Evolutionary conservation across 2,113 vertebrate species (phyloP).

Genomic region (Ptilorrhoa leucosticta): DNA sequence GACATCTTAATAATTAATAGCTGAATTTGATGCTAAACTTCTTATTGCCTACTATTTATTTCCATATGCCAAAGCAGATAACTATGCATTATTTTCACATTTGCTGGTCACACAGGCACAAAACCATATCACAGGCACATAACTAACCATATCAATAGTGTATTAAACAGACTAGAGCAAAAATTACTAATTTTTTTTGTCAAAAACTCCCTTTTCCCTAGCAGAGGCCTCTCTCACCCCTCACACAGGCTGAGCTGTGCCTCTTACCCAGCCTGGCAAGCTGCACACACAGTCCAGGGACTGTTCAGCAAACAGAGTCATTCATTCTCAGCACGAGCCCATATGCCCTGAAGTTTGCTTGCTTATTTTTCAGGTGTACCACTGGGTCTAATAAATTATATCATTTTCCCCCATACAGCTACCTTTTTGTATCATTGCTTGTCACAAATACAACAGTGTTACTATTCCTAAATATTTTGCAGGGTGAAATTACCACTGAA

Average conservation of each 20-base stretch:
- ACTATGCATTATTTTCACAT: neutral
- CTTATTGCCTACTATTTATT: neutral
- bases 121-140: neutral
- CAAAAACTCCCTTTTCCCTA: neutral
- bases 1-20: neutral
- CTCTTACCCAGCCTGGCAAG: neutral
- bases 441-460: neutral
- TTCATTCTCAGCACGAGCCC: neutral
- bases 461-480: neutral
- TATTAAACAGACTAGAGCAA: neutral
- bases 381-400: conserved; percentile 5
- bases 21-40: neutral
- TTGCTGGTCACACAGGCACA: neutral
- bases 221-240: neutral
- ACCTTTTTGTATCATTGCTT: neutral
- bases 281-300: neutral
- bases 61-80: neutral
- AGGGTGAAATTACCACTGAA: neutral
- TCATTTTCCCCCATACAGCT: neutral
- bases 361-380: neutral
- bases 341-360: neutral
- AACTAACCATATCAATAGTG: neutral
- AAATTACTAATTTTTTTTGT: neutral
- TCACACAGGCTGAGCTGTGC: neutral
- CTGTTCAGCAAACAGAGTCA: neutral